Evolutionary conservation across 2,113 vertebrate species (phyloP).

Genomic region (Podarcis raffonei): DNA sequence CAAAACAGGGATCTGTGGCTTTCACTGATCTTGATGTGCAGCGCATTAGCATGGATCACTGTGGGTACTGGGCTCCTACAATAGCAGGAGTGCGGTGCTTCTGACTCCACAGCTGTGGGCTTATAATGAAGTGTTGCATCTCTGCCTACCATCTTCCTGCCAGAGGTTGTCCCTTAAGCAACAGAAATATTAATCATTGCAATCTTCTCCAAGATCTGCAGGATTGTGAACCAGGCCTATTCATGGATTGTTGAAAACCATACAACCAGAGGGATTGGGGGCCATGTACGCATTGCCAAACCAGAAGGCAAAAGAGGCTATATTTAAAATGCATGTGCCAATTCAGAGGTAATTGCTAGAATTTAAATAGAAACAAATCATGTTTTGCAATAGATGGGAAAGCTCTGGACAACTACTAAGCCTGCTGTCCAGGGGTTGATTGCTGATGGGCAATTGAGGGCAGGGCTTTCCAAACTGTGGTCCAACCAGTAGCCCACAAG

Average conservation of each 20-base stretch:
- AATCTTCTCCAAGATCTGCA: background rate
- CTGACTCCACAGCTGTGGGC: fast-evolving
- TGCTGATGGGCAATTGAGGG: background rate
- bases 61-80: fast-evolving
- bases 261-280: background rate
- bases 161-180: slow-evolving; percentile 14
- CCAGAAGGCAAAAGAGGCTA: no score
- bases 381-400: no score
- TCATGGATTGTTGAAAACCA: slow-evolving; percentile 7
- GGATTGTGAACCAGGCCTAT: slow-evolving; percentile 15
- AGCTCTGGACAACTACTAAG: background rate
- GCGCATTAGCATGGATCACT: fast-evolving
- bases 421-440: background rate
- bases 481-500: no score
- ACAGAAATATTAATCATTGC: slow-evolving; percentile 22
- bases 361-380: background rate
- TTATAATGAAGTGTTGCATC: background rate
- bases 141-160: background rate
- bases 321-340: background rate
- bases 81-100: fast-evolving
- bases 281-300: background rate
- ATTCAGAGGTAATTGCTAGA: background rate
- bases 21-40: fast-evolving
- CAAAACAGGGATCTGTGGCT: fast-evolving
- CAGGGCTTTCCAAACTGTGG: no score